Conservation (phyloP, 1,140 invertebrate species). For the Pomacea maculata region DNA sequence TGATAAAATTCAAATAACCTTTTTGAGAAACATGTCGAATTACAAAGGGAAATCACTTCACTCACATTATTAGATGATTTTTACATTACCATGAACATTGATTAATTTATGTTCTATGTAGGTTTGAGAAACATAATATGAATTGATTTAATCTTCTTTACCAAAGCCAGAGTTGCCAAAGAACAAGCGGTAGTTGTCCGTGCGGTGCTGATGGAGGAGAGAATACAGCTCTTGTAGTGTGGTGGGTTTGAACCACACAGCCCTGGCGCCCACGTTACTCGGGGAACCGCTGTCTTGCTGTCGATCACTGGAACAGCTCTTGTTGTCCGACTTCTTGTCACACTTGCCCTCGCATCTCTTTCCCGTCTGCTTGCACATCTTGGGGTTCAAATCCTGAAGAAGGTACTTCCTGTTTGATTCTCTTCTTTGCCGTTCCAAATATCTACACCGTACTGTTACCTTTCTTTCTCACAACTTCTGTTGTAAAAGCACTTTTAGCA, state of each 20-base stretch:
- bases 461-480: too few relatives aligned
- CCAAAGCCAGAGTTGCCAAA: slow-evolving; percentile 49
- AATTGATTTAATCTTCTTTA: background rate
- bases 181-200: slow-evolving; percentile 40
- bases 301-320: background rate
- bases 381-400: slow-evolving; percentile 43
- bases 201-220: slow-evolving; percentile 37
- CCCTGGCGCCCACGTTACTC: slow-evolving; percentile 37
- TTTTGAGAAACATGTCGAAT: too few relatives aligned
- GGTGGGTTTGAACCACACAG: slow-evolving; percentile 48
- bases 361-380: slow-evolving; percentile 50
- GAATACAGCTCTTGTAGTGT: slow-evolving; percentile 39
- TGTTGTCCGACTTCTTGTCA: background rate
- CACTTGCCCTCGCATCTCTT: slow-evolving; percentile 29
- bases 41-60: too few relatives aligned
- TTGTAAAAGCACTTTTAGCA: too few relatives aligned
- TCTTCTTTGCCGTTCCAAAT: too few relatives aligned
- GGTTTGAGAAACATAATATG: too few relatives aligned
- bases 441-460: too few relatives aligned
- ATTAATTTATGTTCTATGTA: too few relatives aligned
- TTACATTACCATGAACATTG: too few relatives aligned
- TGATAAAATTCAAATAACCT: too few relatives aligned
- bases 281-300: background rate
- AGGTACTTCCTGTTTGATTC: background rate
- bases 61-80: too few relatives aligned